phyloP scores from a whole-genome alignment of 2,888 invertebrate species.

The Eretmocerus hayati region DNA sequence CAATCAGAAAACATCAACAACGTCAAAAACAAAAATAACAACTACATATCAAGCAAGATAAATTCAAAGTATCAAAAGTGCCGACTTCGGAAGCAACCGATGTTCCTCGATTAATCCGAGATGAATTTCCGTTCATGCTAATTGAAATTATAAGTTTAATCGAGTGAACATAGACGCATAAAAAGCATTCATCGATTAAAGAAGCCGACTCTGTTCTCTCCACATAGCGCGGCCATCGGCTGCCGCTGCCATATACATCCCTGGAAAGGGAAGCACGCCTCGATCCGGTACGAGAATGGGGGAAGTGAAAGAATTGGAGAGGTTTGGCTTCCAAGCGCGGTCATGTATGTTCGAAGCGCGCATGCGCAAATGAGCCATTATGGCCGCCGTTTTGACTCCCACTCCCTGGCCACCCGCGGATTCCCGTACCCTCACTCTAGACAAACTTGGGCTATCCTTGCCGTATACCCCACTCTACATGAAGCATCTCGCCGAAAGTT shows the following conservation, averaged over 20 bases:
- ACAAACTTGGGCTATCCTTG: slow-evolving; percentile 7
- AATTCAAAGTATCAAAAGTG: too few species aligned
- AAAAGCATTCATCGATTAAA: slow-evolving; percentile 17
- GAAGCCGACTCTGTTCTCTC: too few species aligned
- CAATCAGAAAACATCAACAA: too few species aligned
- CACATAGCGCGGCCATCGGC: slow-evolving; percentile 12
- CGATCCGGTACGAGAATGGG: not conserved
- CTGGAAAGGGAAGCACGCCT: not conserved
- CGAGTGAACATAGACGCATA: slow-evolving; percentile 17
- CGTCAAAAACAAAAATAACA: too few species aligned
- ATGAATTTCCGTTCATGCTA: slow-evolving; percentile 10
- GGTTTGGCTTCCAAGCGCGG: slow-evolving; percentile 12
- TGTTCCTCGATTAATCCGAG: not conserved
- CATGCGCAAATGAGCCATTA: slow-evolving; percentile 32
- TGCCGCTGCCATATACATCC: not conserved
- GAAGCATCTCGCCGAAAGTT: not conserved
- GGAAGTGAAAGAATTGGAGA: not conserved
- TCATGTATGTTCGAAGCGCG: slow-evolving; percentile 22
- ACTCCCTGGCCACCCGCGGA: slow-evolving; percentile 12
- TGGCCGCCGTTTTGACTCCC: slow-evolving; percentile 29
- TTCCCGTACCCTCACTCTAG: slow-evolving; percentile 8
- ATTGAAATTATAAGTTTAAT: slow-evolving; percentile 21
- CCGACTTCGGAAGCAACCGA: too few species aligned
- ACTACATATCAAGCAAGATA: too few species aligned
- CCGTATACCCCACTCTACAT: slow-evolving; percentile 20